A percentile compares a stretch with the other conserved stretches of the same genome.
These are phyloP conservation scores for Trachemys scripta DNA, from an alignment of 2,113 vertebrate genomes.

Conservation along the genomic window DNA sequence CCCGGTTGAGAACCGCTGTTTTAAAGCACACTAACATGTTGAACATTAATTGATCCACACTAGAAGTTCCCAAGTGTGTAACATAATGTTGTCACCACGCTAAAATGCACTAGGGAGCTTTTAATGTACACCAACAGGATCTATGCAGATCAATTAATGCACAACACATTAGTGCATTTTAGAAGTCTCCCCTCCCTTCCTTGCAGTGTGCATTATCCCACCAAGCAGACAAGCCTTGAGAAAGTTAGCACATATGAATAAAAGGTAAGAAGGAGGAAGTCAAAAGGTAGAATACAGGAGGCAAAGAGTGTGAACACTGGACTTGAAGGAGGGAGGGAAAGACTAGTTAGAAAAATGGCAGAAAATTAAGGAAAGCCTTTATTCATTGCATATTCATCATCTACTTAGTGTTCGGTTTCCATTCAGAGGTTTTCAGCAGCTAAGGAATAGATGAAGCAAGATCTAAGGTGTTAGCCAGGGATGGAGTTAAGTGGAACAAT, in stretches of 20 bases:
- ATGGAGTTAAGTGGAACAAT: neutral
- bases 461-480: neutral
- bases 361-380: neutral
- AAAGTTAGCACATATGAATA: neutral
- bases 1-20: too few relatives aligned
- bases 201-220: neutral
- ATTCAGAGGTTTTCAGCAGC: neutral
- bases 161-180: too few relatives aligned
- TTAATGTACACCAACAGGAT: too few relatives aligned
- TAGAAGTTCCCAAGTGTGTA: too few relatives aligned
- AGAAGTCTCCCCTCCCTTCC: neutral
- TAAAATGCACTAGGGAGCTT: too few relatives aligned
- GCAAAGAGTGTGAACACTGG: neutral
- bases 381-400: neutral
- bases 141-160: too few relatives aligned
- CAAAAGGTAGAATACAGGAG: neutral
- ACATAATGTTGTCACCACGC: too few relatives aligned
- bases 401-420: neutral
- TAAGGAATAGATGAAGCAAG: neutral
- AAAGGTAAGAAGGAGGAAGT: accelerated
- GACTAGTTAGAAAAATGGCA: neutral
- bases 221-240: neutral
- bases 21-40: too few relatives aligned
- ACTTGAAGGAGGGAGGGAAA: accelerated
- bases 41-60: too few relatives aligned